Percentiles rank a stretch among this genome's conserved stretches.
Evolutionary conservation across 1,140 invertebrate species (phyloP).

Genomic region (Drosophila watanabei): DNA sequence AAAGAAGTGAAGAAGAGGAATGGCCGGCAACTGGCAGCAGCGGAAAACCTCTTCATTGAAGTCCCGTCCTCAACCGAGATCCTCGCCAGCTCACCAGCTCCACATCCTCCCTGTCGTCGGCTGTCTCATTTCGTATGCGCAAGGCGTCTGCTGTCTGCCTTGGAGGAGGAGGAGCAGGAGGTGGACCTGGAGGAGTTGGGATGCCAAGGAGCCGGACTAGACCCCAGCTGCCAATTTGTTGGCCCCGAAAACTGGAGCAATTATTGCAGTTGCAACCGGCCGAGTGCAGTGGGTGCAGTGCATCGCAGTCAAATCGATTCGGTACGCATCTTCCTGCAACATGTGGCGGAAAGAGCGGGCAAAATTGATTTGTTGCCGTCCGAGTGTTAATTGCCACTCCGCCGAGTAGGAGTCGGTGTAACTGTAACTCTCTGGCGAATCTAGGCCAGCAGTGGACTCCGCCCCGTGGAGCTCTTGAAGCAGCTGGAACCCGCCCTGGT

Average conservation of each 20-base stretch:
- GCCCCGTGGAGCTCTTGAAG: slow-evolving; percentile 4
- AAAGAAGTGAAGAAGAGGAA: slow-evolving; percentile 60
- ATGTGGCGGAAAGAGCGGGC: slow-evolving; percentile 60
- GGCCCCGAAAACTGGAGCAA: slow-evolving; percentile 50
- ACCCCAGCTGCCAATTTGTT: slow-evolving; percentile 51
- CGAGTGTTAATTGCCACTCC: slow-evolving; percentile 80
- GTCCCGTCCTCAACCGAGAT: slow-evolving; percentile 33
- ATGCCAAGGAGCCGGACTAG: slow-evolving; percentile 52
- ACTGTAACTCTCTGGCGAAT: slow-evolving; percentile 45
- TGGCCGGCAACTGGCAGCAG: slow-evolving; percentile 61
- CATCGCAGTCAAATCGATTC: slow-evolving; percentile 74
- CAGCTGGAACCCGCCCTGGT: not conserved
- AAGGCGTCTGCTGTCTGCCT: slow-evolving; percentile 58
- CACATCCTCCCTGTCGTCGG: slow-evolving; percentile 32
- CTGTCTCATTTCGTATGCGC: slow-evolving; percentile 82
- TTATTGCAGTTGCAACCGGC: slow-evolving; percentile 34
- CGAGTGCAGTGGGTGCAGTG: slow-evolving; percentile 27
- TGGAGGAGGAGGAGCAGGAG: not conserved
- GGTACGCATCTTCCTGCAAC: slow-evolving; percentile 78
- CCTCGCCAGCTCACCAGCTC: slow-evolving; percentile 20
- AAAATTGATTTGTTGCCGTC: slow-evolving; percentile 83
- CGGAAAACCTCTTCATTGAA: slow-evolving; percentile 82
- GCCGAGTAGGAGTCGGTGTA: slow-evolving; percentile 46
- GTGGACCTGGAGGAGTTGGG: not conserved
- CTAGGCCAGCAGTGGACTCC: slow-evolving; percentile 33